phyloP scores from a whole-genome alignment of 2,797 vertebrate genomes.

The Anniella stebbinsi region DNA sequence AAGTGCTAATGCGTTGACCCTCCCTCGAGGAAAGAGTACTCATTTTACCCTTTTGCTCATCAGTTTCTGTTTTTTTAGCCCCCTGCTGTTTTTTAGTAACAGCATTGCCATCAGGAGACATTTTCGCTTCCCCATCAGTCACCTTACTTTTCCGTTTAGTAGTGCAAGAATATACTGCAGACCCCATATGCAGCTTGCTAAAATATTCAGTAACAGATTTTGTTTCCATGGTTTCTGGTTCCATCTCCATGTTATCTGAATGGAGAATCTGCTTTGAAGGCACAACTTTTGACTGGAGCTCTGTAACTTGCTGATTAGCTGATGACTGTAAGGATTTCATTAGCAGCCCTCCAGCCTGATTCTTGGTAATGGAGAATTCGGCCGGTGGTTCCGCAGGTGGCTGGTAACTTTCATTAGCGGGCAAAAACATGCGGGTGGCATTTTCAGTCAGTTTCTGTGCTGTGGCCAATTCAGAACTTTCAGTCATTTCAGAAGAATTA shows the following conservation, averaged over 20 bases:
- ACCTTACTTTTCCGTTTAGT: conserved; percentile 88
- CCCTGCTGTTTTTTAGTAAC: conserved; percentile 84
- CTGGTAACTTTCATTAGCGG: conserved; percentile 90
- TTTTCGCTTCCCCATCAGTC: conserved; percentile 83
- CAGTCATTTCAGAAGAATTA: conserved; percentile 99
- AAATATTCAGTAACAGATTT: conserved; percentile 98
- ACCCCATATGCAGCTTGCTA: conserved; percentile 93
- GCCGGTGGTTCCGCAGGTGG: conserved; percentile 88
- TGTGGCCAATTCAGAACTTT: conserved; percentile 94
- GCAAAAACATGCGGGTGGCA: conserved; percentile 89
- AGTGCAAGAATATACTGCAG: conserved; percentile 87
- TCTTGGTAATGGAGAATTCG: conserved; percentile 83
- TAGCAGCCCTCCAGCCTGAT: conserved; percentile 76
- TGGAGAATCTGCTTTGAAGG: conserved; percentile 94
- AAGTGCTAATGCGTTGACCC: conserved; percentile 88
- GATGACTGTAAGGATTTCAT: conserved; percentile 80
- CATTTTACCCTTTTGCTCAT: conserved; percentile 87
- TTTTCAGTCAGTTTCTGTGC: conserved; percentile 94
- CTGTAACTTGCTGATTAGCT: conserved; percentile 79
- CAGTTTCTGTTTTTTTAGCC: conserved; percentile 78
- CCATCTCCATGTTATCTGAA: conserved; percentile 96
- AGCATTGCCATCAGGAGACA: conserved; percentile 76
- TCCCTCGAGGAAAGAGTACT: conserved; percentile 90
- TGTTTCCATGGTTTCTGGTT: conserved; percentile 98
- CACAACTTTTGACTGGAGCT: conserved; percentile 87